These are phyloP conservation scores for Drosophila suboccidentalis DNA, from an alignment of 2,888 invertebrate genomes.

Conservation along the genomic window DNA sequence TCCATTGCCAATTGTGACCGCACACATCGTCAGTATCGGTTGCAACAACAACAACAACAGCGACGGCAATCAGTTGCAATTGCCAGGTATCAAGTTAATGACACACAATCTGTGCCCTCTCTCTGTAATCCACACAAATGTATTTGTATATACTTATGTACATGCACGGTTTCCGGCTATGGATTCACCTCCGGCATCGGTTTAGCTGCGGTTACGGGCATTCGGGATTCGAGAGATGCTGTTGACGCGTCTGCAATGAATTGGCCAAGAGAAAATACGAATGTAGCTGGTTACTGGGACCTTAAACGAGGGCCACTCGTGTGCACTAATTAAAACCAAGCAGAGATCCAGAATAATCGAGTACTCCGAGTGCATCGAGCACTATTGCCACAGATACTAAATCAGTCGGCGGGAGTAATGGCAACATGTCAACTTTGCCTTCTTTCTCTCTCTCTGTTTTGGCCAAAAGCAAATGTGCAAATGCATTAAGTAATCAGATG, in stretches of 20 bases:
- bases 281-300: constrained; percentile 11
- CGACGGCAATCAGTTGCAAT: constrained; percentile 24
- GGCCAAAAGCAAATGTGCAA: constrained; percentile 66
- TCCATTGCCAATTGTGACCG: constrained; percentile 33
- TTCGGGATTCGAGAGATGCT: constrained; percentile 10
- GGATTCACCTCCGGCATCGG: constrained; percentile 11
- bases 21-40: constrained; percentile 40
- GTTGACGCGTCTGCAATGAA: constrained; percentile 78
- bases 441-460: constrained; percentile 26
- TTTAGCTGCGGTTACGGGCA: neutral
- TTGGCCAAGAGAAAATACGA: constrained; percentile 78
- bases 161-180: constrained; percentile 36
- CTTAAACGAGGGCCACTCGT: constrained; percentile 50
- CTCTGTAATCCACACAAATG: constrained; percentile 33
- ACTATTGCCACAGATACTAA: constrained; percentile 57
- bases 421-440: constrained; percentile 58
- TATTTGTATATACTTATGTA: constrained; percentile 28
- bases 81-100: constrained; percentile 70
- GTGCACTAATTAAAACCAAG: constrained; percentile 83
- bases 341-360: constrained; percentile 58
- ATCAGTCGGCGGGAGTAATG: constrained; percentile 54
- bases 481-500: constrained; percentile 76
- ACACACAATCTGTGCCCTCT: constrained; percentile 65
- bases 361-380: constrained; percentile 25
- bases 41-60: constrained; percentile 24